These are phyloP conservation scores for Mormoops blainvillei DNA, from an alignment of 2,113 vertebrate species.

Conservation along the genomic window DNA sequence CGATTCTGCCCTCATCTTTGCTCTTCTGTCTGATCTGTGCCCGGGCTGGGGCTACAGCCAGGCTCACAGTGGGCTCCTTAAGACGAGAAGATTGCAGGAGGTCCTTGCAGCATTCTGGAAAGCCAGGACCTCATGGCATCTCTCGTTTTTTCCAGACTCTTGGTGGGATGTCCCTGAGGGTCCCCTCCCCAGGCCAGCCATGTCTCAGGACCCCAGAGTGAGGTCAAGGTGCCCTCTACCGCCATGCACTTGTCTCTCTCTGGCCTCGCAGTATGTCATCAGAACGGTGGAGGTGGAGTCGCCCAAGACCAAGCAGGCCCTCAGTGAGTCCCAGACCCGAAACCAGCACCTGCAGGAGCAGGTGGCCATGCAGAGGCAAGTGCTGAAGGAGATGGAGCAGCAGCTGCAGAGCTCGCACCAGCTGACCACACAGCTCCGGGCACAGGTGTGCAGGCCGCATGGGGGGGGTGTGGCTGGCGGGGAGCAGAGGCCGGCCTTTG, in stretches of 20 bases:
- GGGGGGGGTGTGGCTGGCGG: accelerated
- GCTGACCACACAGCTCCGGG: conserved; percentile 85
- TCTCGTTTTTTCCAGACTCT: background rate
- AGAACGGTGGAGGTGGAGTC: conserved; percentile 90
- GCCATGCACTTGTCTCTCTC: accelerated
- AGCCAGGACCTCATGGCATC: background rate
- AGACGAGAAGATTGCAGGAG: background rate
- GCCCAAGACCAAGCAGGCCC: conserved; percentile 82
- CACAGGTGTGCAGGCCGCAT: conserved; percentile 82
- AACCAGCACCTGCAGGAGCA: conserved; percentile 92
- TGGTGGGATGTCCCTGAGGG: background rate
- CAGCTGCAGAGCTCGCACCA: conserved; percentile 92
- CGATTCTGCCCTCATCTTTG: background rate
- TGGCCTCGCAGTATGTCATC: conserved; percentile 80
- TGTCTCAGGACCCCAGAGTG: accelerated
- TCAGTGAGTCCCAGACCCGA: conserved; percentile 85
- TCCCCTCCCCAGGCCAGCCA: too few species aligned
- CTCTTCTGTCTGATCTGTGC: background rate
- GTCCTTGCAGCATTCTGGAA: background rate
- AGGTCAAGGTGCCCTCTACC: background rate
- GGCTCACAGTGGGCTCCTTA: background rate
- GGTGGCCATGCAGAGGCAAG: conserved; percentile 88
- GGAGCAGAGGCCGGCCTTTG: accelerated
- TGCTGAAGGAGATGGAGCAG: conserved; percentile 90
- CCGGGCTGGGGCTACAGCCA: background rate